Base-by-base conservation (phyloP, 1,140 invertebrate genomes). In the Propsilocerus akamusi region DNA sequence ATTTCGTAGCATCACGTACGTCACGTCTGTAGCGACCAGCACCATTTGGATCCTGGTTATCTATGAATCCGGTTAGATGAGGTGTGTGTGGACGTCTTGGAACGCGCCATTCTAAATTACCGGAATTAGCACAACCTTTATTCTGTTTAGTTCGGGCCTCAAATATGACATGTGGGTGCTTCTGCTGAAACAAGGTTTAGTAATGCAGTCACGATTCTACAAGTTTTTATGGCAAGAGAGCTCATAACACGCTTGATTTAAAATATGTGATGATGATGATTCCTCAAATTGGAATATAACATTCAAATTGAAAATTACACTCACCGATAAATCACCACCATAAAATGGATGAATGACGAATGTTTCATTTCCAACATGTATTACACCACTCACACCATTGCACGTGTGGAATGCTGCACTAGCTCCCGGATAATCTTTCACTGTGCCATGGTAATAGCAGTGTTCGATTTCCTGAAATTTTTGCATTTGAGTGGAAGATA, bases 331-430 rank as follows among this genome's bases (percentile, higher is more conserved):
- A 74, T 95, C 91, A 41, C 91, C 91, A 52, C 90, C 91, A 66
- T 90, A 91, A 68, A 97, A 92, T 26, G 92, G 91, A 71, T 95
- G 90, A 58, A 97, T 93, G 57, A 96, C 85, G 68, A 95, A 96
- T 12, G 92, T 96, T 68, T 95, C 91, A 72, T 95, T 95, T 59
- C 88, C 88, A 57, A 95, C 81, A 70, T 96, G 91, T 58, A 97
- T 95, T 57, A 97, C 86, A 14, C 92, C 92, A 57, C 88, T 92
- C 51, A 97, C 85, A 37, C 93, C 93, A 67, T 94, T 93, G 71
- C 93, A 97, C 11, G 92, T 97, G 66, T 94, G 87, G 69, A 97
- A 92, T 54, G 92, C 92, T 28, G 91, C 92, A 53, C 81, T 86
- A n/a, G 91, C 92, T 53, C 90, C 91, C 10, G 91, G 90, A 69